These are phyloP conservation scores for Unio delphinus DNA, from an alignment of 2,888 invertebrate species.

Conservation along the genomic window DNA sequence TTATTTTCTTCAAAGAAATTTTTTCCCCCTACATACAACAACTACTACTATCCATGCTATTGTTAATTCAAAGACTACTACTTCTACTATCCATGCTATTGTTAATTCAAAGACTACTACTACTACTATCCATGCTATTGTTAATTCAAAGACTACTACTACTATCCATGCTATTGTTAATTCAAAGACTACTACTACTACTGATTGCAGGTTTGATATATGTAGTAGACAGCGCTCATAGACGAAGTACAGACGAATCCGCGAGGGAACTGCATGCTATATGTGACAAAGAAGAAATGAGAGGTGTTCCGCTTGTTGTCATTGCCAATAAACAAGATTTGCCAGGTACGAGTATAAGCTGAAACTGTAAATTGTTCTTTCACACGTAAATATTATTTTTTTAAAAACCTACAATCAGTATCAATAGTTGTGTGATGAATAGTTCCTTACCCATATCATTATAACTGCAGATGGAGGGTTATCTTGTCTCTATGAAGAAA, in stretches of 20 bases:
- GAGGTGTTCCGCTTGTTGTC: conserved; percentile 64
- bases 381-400: no score
- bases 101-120: no score
- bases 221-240: conserved; percentile 67
- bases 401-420: no score
- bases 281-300: conserved; percentile 55
- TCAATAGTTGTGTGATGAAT: no score
- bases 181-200: no score
- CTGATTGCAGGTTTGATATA: conserved; percentile 56
- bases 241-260: conserved; percentile 57
- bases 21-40: neutral
- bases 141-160: neutral
- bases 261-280: conserved; percentile 60
- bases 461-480: no score
- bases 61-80: no score
- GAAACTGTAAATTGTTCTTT: neutral
- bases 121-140: no score
- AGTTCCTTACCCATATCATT: no score
- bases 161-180: neutral
- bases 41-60: no score
- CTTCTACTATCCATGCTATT: neutral
- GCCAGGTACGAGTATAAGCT: conserved; percentile 38
- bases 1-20: neutral
- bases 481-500: no score
- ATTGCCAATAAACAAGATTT: conserved; percentile 71